These are phyloP conservation scores for Chiloscyllium punctatum DNA, from an alignment of 2,797 vertebrate species.

Conservation along the genomic window DNA sequence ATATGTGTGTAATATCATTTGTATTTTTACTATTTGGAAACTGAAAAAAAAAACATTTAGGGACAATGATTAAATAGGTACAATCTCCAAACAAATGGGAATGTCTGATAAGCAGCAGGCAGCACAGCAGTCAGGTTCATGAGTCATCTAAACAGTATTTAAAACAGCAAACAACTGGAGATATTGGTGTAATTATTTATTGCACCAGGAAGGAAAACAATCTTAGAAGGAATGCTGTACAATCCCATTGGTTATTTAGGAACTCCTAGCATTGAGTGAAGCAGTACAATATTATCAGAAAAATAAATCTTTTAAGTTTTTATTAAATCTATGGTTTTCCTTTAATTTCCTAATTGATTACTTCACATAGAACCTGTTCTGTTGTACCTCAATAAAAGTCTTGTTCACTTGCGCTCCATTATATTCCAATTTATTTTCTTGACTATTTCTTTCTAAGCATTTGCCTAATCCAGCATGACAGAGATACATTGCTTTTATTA, in stretches of 20 bases:
- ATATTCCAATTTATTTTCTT: neutral
- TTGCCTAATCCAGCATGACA: too few relatives aligned
- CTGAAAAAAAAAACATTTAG: neutral
- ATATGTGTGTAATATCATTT: neutral
- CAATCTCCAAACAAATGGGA: neutral
- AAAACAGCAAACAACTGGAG: neutral
- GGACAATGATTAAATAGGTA: neutral
- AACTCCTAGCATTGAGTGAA: neutral
- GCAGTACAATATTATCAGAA: neutral
- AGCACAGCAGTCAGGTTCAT: neutral
- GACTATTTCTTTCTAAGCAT: neutral
- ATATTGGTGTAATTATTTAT: neutral
- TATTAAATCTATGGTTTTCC: neutral
- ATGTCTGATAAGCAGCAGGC: neutral
- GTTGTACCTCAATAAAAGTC: neutral
- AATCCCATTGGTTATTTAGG: neutral
- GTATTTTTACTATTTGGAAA: neutral
- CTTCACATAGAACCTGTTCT: neutral
- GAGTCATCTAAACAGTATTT: constrained; percentile 12
- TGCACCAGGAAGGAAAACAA: neutral
- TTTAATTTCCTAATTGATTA: neutral
- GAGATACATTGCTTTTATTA: too few relatives aligned
- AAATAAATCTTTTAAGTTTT: neutral
- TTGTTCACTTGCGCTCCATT: neutral
- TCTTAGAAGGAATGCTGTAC: neutral